phyloP scores from a whole-genome alignment of 2,113 vertebrate genomes.

The Dasypus novemcinctus region DNA sequence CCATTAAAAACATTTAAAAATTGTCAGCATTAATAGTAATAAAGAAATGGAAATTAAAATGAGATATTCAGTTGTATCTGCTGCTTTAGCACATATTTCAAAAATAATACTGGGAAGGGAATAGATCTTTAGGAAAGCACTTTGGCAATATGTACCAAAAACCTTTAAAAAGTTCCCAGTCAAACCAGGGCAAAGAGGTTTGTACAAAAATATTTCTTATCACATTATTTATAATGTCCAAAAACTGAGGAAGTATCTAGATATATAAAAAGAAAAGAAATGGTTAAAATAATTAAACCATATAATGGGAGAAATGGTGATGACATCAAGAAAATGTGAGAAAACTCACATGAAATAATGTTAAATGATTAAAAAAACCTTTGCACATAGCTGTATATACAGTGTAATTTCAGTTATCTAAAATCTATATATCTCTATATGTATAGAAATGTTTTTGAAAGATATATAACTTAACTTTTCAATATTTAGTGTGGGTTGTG shows the following conservation, averaged over 20 bases:
- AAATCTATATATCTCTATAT: neutral
- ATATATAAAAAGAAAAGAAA: neutral
- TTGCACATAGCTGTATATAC: neutral
- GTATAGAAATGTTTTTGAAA: neutral
- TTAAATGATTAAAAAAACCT: neutral
- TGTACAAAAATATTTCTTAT: neutral
- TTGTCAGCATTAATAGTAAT: neutral
- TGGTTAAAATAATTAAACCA: slow-evolving; percentile 17
- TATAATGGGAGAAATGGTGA: neutral
- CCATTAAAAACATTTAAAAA: slow-evolving; percentile 6
- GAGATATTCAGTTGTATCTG: neutral
- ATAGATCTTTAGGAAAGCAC: slow-evolving; percentile 52
- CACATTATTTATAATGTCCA: neutral
- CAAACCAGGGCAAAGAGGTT: neutral
- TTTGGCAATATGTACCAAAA: neutral
- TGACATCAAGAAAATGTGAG: neutral
- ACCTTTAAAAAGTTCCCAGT: neutral
- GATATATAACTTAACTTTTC: neutral
- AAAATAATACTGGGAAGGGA: slow-evolving; percentile 6
- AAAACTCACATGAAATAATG: neutral
- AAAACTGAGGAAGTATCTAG: neutral
- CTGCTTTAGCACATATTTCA: neutral
- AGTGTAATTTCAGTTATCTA: neutral
- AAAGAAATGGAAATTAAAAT: slow-evolving; percentile 32
- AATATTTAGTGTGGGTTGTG: neutral